Evolutionary conservation across 2,113 vertebrate genomes (phyloP).

Genomic region (Poecile atricapillus): DNA sequence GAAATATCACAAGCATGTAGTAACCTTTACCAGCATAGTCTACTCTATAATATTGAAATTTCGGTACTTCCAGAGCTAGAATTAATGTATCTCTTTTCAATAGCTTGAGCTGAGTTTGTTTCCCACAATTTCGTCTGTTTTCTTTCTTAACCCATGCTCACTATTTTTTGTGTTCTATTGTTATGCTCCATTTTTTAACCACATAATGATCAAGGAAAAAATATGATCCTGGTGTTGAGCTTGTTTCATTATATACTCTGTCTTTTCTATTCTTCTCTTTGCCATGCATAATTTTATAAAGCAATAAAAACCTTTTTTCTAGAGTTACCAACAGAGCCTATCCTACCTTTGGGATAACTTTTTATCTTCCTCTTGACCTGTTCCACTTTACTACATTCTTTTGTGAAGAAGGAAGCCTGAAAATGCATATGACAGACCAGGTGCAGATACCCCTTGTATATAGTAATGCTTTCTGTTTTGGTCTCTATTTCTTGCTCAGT

Average conservation of each 20-base stretch:
- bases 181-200: not conserved
- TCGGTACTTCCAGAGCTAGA: not conserved
- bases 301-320: not conserved
- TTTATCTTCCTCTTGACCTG: not conserved
- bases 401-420: not conserved
- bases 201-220: not conserved
- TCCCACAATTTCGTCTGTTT: not conserved
- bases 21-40: not conserved
- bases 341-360: not conserved
- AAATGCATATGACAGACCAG: not conserved
- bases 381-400: not conserved
- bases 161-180: not conserved
- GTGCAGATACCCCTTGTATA: not conserved
- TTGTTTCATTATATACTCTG: not conserved
- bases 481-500: not conserved
- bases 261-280: not conserved
- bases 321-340: not conserved
- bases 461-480: not conserved
- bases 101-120: not conserved
- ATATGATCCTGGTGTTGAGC: not conserved
- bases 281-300: not conserved
- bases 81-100: not conserved
- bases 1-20: no score
- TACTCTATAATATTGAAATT: not conserved
- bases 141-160: not conserved